Percentiles rank a stretch among this genome's conserved stretches.
Conservation (phyloP, 2,113 vertebrate genomes). For the Tenrec ecaudatus region DNA sequence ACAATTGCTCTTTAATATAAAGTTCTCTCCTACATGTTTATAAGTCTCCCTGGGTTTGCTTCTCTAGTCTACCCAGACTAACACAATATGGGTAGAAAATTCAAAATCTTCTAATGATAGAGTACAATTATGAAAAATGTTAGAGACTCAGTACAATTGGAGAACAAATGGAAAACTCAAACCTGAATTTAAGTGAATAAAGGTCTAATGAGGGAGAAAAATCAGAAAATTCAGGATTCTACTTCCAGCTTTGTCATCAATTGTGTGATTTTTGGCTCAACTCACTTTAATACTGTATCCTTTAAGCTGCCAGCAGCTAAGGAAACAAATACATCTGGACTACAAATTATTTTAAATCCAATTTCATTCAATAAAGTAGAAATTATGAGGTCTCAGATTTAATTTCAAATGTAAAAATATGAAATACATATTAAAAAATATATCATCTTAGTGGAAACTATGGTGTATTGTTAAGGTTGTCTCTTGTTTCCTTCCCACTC, state of each 20-base stretch:
- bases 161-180: slow-evolving; percentile 48
- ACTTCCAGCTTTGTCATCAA: not conserved
- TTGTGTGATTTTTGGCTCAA: not conserved
- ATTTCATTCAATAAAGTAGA: not conserved
- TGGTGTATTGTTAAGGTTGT: not conserved
- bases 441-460: not conserved
- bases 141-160: not conserved
- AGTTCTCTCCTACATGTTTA: too few relatives aligned
- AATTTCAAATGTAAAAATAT: slow-evolving; percentile 11
- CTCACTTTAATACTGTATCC: not conserved
- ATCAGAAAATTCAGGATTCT: not conserved
- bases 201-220: not conserved
- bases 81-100: slow-evolving; percentile 4
- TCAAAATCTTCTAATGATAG: slow-evolving; percentile 33
- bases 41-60: too few relatives aligned
- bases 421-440: not conserved
- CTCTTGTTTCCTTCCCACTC: not conserved
- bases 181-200: not conserved
- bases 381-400: not conserved
- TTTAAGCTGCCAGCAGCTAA: not conserved
- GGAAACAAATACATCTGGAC: not conserved
- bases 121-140: slow-evolving; percentile 22
- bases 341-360: not conserved
- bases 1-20: too few relatives aligned
- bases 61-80: not conserved